Percentiles rank a stretch among this genome's conserved stretches.
Evolutionary conservation across 30 jellyfish, hydroid and myxozoan genomes (phyloP).

Genomic region (Mastigias papua): DNA sequence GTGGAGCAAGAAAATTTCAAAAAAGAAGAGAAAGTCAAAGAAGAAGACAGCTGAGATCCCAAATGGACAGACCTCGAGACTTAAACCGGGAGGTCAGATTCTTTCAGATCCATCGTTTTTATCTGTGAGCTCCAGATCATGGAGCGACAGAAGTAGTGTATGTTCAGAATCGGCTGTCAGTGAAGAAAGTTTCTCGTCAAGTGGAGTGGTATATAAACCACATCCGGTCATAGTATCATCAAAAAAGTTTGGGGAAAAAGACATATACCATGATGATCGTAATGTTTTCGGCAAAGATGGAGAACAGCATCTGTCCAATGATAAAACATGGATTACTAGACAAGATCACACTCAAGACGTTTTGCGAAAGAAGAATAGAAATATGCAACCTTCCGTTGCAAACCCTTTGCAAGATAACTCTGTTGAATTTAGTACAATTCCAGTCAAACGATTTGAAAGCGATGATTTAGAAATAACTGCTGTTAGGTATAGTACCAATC

Average conservation of each 20-base stretch:
- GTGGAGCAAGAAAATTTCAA: too few relatives aligned
- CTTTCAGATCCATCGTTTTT: slow-evolving; percentile 8
- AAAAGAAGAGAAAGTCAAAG: background rate
- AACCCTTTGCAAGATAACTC: background rate
- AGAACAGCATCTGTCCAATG: too few relatives aligned
- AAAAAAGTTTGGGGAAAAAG: background rate
- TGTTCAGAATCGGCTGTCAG: slow-evolving; percentile 49
- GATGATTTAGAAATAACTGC: background rate
- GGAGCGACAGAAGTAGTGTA: slow-evolving; percentile 7
- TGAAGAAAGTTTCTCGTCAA: slow-evolving; percentile 18
- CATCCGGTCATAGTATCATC: background rate
- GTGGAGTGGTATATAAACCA: background rate
- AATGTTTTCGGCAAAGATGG: background rate
- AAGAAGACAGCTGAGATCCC: background rate
- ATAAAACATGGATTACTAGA: too few relatives aligned
- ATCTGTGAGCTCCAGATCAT: background rate
- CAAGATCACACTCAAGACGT: background rate
- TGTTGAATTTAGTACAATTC: background rate
- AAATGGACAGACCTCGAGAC: background rate
- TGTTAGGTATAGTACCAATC: background rate
- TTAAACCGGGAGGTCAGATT: background rate
- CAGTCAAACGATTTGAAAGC: background rate
- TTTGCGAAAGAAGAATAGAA: background rate
- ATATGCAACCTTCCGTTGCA: background rate
- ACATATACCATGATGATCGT: background rate